These are phyloP conservation scores for Dryocosmus kuriphilus DNA, from an alignment of 2,888 invertebrate genomes.

Conservation along the genomic window DNA sequence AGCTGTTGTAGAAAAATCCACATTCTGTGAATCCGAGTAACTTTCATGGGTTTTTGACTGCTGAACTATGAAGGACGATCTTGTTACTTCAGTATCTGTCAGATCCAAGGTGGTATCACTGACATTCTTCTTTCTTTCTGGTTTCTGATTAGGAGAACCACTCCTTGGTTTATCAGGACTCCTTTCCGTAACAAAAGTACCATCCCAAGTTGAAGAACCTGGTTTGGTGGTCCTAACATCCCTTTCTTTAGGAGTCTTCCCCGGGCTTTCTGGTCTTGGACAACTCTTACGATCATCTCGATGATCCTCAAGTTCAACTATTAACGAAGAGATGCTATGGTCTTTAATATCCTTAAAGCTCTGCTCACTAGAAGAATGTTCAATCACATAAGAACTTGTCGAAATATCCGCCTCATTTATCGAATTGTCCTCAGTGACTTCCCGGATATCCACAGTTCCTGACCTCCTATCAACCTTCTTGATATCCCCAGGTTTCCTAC, in stretches of 20 bases:
- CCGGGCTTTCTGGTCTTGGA: slow-evolving; percentile 58
- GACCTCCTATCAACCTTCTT: slow-evolving; percentile 51
- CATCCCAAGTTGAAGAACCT: slow-evolving; percentile 71
- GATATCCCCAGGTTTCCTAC: slow-evolving; percentile 44
- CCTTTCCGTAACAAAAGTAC: slow-evolving; percentile 64
- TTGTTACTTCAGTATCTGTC: slow-evolving; percentile 51
- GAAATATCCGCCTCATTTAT: slow-evolving; percentile 71
- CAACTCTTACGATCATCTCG: slow-evolving; percentile 13
- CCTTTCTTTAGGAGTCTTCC: slow-evolving; percentile 56
- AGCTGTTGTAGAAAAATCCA: slow-evolving; percentile 65
- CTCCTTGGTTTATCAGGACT: slow-evolving; percentile 52
- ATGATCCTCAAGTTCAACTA: slow-evolving; percentile 51
- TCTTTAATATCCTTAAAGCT: slow-evolving; percentile 66
- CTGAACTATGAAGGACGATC: slow-evolving; percentile 59
- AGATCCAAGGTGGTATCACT: slow-evolving; percentile 62
- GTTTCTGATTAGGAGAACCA: slow-evolving; percentile 12
- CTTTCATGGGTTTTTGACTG: slow-evolving; percentile 61
- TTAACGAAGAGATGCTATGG: slow-evolving; percentile 57
- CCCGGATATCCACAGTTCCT: slow-evolving; percentile 65
- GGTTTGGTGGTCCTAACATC: slow-evolving; percentile 62
- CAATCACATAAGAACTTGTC: slow-evolving; percentile 69
- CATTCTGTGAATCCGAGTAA: slow-evolving; percentile 62
- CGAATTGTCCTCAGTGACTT: slow-evolving; percentile 69
- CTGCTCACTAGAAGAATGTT: slow-evolving; percentile 69
- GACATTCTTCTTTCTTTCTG: slow-evolving; percentile 50